phyloP scores from a whole-genome alignment of 2,113 vertebrate genomes.

The Coptodon rendalli region DNA sequence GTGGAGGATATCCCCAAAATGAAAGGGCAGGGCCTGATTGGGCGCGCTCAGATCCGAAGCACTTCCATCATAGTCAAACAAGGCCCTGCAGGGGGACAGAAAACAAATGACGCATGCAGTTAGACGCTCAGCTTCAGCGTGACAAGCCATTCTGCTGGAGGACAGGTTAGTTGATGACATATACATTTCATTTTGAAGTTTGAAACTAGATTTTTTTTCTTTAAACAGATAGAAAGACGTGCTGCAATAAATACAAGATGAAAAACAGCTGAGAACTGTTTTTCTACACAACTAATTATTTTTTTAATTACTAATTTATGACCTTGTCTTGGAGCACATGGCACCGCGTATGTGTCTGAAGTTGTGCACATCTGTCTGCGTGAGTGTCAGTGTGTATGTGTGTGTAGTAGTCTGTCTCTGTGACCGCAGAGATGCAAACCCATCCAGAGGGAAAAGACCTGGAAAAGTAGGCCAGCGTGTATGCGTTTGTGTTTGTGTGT shows the following conservation, averaged over 20 bases:
- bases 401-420: constrained; percentile 17
- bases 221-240: rapidly evolving
- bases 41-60: constrained; percentile 84
- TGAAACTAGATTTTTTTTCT: not conserved
- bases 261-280: not conserved
- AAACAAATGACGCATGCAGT: not conserved
- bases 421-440: constrained; percentile 35
- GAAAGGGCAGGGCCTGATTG: constrained; percentile 88
- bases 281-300: not conserved
- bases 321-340: not conserved
- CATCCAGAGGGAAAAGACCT: constrained; percentile 51
- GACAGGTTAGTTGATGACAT: not conserved
- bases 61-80: constrained; percentile 88
- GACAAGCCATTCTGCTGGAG: not conserved
- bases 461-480: constrained; percentile 53
- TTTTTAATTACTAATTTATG: not conserved
- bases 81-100: constrained; percentile 23
- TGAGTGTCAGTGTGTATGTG: constrained; percentile 6
- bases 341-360: not conserved
- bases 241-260: not conserved
- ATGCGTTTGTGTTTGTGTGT: not conserved
- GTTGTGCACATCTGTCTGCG: not conserved
- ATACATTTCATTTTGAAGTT: not conserved
- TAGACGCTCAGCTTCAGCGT: not conserved
- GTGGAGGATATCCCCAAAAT: constrained; percentile 92